These are phyloP conservation scores for Triops longicaudatus DNA, from an alignment of 1,140 invertebrate species.

Conservation along the genomic window DNA sequence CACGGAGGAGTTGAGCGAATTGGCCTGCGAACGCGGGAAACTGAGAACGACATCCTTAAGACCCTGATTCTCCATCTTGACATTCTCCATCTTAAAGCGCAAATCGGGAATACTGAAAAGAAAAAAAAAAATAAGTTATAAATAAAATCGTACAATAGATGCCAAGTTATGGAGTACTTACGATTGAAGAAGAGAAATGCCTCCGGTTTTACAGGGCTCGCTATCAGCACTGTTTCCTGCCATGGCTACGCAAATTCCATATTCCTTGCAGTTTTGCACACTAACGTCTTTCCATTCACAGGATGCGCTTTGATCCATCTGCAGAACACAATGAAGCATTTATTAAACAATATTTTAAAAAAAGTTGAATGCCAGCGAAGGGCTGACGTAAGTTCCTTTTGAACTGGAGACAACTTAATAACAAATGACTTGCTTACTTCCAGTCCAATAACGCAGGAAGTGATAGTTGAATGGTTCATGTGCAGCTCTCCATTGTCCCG, in stretches of 20 bases:
- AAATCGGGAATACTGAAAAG: background rate
- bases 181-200: background rate
- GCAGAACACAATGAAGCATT: background rate
- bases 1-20: background rate
- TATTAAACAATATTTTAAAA: background rate
- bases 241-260: conserved; percentile 12
- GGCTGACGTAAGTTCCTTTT: no score
- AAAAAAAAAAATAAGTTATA: background rate
- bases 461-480: background rate
- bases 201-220: background rate
- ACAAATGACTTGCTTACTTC: background rate
- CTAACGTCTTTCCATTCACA: background rate
- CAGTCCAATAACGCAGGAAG: conserved; percentile 1
- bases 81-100: background rate
- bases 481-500: background rate
- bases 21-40: background rate
- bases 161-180: background rate
- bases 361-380: no score
- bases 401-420: background rate
- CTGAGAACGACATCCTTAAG: background rate
- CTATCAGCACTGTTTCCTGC: background rate
- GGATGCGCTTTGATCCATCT: background rate
- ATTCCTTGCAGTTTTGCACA: background rate
- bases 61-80: background rate
- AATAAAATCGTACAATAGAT: background rate